A percentile compares a stretch with the other conserved stretches of the same genome.
Conservation (phyloP, 1,140 invertebrate species). For the Cecropterus lyciades region DNA sequence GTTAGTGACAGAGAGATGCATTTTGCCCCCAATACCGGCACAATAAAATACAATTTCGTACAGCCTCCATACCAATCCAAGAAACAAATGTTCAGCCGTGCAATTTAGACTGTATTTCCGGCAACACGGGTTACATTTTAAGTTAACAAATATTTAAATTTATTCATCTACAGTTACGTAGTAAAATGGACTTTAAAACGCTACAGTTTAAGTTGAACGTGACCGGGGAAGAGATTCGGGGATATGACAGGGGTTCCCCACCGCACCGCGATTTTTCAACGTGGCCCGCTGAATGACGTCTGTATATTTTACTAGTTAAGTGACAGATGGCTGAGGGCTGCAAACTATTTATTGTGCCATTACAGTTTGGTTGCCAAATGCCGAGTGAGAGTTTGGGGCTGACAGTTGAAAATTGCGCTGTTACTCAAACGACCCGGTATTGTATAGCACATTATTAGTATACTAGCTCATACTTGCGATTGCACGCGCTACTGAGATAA, state of each 20-base stretch:
- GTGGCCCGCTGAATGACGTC: conserved; percentile 76
- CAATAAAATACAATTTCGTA: conserved; percentile 56
- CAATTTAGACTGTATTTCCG: conserved; percentile 83
- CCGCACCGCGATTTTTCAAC: conserved; percentile 76
- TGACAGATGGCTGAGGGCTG: conserved; percentile 81
- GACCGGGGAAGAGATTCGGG: conserved; percentile 5
- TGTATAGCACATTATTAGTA: conserved; percentile 59
- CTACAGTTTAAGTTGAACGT: conserved; percentile 39
- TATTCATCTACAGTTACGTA: conserved; percentile 62
- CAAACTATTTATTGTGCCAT: conserved; percentile 82
- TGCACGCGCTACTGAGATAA: conserved; percentile 1
- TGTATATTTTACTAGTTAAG: conserved; percentile 84
- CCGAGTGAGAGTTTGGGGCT: conserved; percentile 57
- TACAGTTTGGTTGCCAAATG: conserved; percentile 79
- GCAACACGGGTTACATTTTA: conserved; percentile 83
- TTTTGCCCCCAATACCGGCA: conserved; percentile 40
- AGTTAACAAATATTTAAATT: conserved; percentile 84
- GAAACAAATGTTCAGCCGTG: conserved; percentile 78
- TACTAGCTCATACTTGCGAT: conserved; percentile 1
- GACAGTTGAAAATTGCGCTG: conserved; percentile 77
- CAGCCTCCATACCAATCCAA: conserved; percentile 47
- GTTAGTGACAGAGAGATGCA: conserved; percentile 40
- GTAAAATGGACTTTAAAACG: conserved; percentile 57
- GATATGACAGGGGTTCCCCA: conserved; percentile 64
- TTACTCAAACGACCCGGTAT: conserved; percentile 51